Evolutionary conservation across 2,113 vertebrate species (phyloP), one percentile per base, ranked within the genome.

Genomic region (Orientallactaga bullata): DNA sequence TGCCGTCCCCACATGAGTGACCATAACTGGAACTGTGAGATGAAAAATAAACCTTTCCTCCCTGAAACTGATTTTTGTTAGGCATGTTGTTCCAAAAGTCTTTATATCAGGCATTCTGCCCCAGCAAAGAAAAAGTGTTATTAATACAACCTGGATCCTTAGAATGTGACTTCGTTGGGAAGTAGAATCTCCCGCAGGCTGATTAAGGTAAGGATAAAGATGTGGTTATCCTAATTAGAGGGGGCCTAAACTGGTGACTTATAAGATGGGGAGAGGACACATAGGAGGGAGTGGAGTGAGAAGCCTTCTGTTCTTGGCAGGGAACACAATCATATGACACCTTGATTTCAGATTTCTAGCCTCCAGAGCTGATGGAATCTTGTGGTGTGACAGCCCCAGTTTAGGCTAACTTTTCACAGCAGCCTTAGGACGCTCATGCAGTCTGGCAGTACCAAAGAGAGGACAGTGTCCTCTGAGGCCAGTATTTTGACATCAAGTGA

Each of bases 101-200:
- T 55, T 16, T 71, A 20, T 9, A n/a, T 26, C 23, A 69, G 42
- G 65, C 12, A 51, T 84, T n/a, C 39, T 32, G 42, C 51, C 65
- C 68, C 42, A 51, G 63, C 65, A 55, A 69, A 6, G 55, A 55
- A 55, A 24, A 26, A 84, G 21, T 85, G 42, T 26, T 32, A 26
- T 18, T 10, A 21, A 69, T 2, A 11, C 32, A 69, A 23, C 18
- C 82, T 23, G 35, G 42, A 87, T 30, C 77, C 55, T 68, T 55
- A 92, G 86, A 80, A 61, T 80, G 42, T 60, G 66, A 83, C 47
- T 63, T 79, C 71, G 18, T 23, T 37, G 77, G 35, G 58, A 81
- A 92, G 66, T 7, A 81, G 42, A 55, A 5, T 87, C 37, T 92
- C 94, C 65, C 5, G 10, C 84, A 55, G 89, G 81, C 80, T 37